These are phyloP conservation scores for Thoracochromis brauschi DNA, from an alignment of 2,113 vertebrate genomes.

Conservation along the genomic window DNA sequence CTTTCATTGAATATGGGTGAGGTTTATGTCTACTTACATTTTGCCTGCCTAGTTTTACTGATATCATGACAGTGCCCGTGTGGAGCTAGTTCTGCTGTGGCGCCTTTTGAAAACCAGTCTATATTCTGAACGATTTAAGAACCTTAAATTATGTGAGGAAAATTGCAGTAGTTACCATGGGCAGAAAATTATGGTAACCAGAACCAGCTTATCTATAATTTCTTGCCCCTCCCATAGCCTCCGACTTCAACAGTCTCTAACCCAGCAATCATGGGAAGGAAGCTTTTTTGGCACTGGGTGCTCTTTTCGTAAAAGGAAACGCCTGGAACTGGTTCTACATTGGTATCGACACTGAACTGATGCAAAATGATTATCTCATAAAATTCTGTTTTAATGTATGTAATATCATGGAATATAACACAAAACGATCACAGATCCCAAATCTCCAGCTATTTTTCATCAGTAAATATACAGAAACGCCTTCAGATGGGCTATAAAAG, in stretches of 20 bases:
- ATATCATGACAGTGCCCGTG: fast-evolving
- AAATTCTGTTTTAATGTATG: not conserved
- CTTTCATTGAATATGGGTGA: not conserved
- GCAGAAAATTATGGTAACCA: not conserved
- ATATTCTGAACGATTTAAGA: not conserved
- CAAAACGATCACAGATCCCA: not conserved
- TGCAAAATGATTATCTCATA: not conserved
- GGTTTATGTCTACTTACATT: not conserved
- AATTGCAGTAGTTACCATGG: not conserved
- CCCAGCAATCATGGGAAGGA: not conserved
- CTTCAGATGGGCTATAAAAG: not conserved
- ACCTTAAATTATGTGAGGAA: not conserved
- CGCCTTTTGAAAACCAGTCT: not conserved
- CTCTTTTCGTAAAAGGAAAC: not conserved
- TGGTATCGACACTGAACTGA: not conserved
- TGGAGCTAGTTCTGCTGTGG: not conserved
- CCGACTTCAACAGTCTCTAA: not conserved
- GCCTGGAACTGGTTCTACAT: not conserved
- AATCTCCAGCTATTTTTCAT: not conserved
- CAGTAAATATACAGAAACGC: not conserved
- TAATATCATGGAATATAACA: not conserved
- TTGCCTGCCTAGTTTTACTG: not conserved
- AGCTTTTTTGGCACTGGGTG: fast-evolving
- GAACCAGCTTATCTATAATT: not conserved
- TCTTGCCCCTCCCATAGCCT: not conserved